Conservation (phyloP, 2,797 vertebrate species). For the Acrossocheilus wenchowensis region DNA sequence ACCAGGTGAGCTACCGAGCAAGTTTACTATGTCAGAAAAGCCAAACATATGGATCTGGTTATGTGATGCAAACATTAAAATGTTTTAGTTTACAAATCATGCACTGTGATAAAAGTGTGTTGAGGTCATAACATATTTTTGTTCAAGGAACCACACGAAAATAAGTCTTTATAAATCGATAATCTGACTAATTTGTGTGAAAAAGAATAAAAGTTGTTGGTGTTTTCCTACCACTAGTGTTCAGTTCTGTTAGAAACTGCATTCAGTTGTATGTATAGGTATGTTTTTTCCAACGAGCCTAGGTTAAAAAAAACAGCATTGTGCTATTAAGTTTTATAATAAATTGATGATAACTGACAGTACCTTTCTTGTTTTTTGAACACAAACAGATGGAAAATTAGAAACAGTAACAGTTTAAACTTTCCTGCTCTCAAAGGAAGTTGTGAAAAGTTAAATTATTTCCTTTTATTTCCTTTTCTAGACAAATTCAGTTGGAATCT, state of each 20-base stretch:
- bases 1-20: neutral
- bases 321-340: neutral
- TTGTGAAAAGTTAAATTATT: neutral
- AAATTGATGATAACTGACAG: neutral
- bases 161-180: neutral
- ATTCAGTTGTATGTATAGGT: neutral
- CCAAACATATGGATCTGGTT: neutral
- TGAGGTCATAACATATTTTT: neutral
- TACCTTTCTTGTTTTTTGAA: neutral
- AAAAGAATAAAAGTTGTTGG: neutral
- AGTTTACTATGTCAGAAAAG: neutral
- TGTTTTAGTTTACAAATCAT: neutral
- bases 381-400: neutral
- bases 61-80: neutral
- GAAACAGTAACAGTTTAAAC: neutral
- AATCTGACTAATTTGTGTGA: neutral
- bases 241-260: neutral
- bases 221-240: neutral
- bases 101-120: neutral
- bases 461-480: neutral
- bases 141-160: neutral
- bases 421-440: neutral
- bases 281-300: neutral
- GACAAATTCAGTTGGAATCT: neutral
- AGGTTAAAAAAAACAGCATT: neutral